Conservation (phyloP, 2,888 invertebrate species). For the Eupeodes latifasciatus region DNA sequence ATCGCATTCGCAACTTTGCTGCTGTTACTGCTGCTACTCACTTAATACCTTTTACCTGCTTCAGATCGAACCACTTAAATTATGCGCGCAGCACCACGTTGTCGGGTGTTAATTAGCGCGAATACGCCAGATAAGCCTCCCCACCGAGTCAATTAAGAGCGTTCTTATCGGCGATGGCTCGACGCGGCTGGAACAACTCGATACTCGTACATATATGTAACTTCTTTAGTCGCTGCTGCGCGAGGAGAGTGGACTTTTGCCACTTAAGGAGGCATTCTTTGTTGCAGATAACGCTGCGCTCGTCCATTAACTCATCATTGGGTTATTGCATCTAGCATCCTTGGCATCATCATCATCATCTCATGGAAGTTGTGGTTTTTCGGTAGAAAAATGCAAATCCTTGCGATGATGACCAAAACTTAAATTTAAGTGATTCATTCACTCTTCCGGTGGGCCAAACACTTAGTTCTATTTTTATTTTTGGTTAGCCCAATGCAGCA, state of each 20-base stretch:
- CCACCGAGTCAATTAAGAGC: constrained; percentile 68
- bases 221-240: constrained; percentile 31
- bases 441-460: constrained; percentile 56
- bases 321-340: not conserved
- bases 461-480: not conserved
- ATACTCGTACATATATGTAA: constrained; percentile 1
- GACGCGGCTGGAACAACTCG: constrained; percentile 33
- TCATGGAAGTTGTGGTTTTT: constrained; percentile 44
- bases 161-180: constrained; percentile 55
- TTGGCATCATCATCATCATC: not conserved
- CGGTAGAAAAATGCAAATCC: constrained; percentile 65
- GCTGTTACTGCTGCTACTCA: constrained; percentile 1
- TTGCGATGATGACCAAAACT: constrained; percentile 2
- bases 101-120: constrained; percentile 75
- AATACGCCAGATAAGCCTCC: constrained; percentile 70
- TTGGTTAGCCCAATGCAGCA: constrained; percentile 57
- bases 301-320: constrained; percentile 69
- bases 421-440: constrained; percentile 62
- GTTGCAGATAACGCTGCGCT: constrained; percentile 52
- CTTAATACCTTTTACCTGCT: constrained; percentile 9
- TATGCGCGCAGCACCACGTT: constrained; percentile 69
- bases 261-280: constrained; percentile 65
- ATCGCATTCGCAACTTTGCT: not conserved
- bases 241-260: constrained; percentile 55
- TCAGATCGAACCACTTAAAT: constrained; percentile 59